Evolutionary conservation across 2,113 vertebrate genomes (phyloP).

Genomic region (Forbesichthys agassizii): DNA sequence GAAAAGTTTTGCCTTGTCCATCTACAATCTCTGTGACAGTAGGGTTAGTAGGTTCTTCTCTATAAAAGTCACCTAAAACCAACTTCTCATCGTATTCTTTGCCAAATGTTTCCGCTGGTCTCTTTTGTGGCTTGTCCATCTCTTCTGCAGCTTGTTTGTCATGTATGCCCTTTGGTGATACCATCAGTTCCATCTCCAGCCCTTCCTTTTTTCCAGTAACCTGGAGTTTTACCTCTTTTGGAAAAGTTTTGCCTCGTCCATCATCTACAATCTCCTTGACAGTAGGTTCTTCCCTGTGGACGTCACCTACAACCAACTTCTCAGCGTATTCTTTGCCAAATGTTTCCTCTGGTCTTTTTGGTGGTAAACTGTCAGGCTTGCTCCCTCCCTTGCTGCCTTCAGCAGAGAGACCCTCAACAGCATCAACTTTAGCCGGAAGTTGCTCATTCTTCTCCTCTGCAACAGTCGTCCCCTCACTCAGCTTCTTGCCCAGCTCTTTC

Average conservation of each 20-base stretch:
- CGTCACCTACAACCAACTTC: not conserved
- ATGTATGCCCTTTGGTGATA: slow-evolving; percentile 47
- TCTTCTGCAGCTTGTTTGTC: slow-evolving; percentile 73
- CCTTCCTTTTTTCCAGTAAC: slow-evolving; percentile 4
- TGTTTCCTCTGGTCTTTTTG: slow-evolving; percentile 2
- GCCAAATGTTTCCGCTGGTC: no score
- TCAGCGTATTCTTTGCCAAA: not conserved
- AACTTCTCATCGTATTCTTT: no score
- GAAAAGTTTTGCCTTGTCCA: not conserved
- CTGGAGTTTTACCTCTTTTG: slow-evolving; percentile 8
- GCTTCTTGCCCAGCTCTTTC: slow-evolving; percentile 58
- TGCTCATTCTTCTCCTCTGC: slow-evolving; percentile 8
- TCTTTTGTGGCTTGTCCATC: slow-evolving; percentile 40
- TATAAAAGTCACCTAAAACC: not conserved
- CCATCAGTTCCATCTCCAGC: not conserved
- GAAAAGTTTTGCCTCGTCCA: not conserved
- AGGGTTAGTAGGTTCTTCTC: not conserved
- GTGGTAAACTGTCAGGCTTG: not conserved
- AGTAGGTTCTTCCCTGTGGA: not conserved
- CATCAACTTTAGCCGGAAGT: not conserved
- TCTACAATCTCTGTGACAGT: not conserved
- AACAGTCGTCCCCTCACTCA: slow-evolving; percentile 10
- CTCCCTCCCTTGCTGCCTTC: not conserved
- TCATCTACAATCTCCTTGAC: slow-evolving; percentile 3
- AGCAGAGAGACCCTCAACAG: not conserved